Evolutionary conservation across 2,113 vertebrate species (phyloP), one percentile per base, ranked within the genome.

Genomic region (Scophthalmus maximus): DNA sequence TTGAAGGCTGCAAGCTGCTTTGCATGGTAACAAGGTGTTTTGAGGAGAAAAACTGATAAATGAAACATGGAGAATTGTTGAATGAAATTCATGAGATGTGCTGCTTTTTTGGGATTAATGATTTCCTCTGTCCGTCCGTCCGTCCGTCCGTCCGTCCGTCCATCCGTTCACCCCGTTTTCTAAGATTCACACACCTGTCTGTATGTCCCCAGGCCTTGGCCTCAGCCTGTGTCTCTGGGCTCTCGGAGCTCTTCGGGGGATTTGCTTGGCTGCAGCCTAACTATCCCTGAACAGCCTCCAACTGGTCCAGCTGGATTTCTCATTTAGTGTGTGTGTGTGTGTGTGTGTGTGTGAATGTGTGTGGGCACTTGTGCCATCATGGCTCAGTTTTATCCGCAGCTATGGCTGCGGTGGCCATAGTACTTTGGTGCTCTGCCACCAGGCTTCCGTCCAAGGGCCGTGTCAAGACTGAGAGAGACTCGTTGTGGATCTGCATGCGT

Each of bases 391-490:
- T 68, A 83, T 58, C 56, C 85, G 69, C 77, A 71, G 71, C 67
- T 78, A 61, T 79, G 78, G 79, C 67, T 71, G 67, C 65, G 56
- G 76, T 80, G 76, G 84, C 86, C 77, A 66, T 80, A 73, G 71
- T 42, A 68, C 86, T 91, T 91, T 92, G 89, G 91, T 90, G 76
- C 56, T 81, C 68, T 91, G 90, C 91, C 91, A 92, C 87, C 78
- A 79, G 89, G 90, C 89, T 73, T 79, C 61, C 70, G 66, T 92
- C 91, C 90, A 90, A 88, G 85, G 83, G 65, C 84, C 38, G 46
- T 85, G 82, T 81, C 85, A 88, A 89, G 87, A 83, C 79, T 52
- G 81, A 72, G 78, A 66, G 66, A 73, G 78, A 61, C 68, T 88
- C 81, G 63, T 79, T 84, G 51, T 6, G 64, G 36, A 57, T 67